A percentile compares a stretch with the other conserved stretches of the same genome.
These are phyloP conservation scores for Etheostoma spectabile DNA, from an alignment of 2,113 vertebrate genomes.

Conservation along the genomic window DNA sequence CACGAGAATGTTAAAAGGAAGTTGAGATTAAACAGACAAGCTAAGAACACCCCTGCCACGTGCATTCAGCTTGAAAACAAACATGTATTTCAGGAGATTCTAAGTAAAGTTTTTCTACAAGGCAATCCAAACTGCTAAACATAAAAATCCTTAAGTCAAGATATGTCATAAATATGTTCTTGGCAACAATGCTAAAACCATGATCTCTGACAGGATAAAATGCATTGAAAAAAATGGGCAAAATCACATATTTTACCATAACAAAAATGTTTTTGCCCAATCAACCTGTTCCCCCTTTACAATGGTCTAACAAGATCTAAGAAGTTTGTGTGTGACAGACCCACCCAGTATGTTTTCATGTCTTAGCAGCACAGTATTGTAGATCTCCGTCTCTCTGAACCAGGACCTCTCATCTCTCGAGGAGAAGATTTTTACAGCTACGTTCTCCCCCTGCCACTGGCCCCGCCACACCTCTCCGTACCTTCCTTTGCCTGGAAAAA, in stretches of 20 bases:
- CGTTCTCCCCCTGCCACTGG: constrained; percentile 88
- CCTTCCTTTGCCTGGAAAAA: constrained; percentile 83
- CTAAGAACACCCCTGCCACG: too few species aligned
- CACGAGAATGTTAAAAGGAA: neutral
- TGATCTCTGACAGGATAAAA: neutral
- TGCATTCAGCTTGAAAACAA: neutral
- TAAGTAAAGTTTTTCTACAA: neutral
- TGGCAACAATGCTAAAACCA: neutral
- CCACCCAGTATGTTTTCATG: constrained; percentile 88
- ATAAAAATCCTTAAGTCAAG: neutral
- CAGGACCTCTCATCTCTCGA: constrained; percentile 88
- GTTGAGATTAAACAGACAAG: neutral
- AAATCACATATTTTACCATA: neutral
- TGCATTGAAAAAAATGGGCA: neutral
- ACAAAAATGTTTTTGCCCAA: neutral
- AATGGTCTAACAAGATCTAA: neutral
- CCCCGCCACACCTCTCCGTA: constrained; percentile 89
- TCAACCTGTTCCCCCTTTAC: neutral
- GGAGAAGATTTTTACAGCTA: constrained; percentile 89
- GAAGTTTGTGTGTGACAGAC: neutral
- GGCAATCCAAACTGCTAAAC: neutral
- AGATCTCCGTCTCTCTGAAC: constrained; percentile 88
- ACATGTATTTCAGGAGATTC: neutral
- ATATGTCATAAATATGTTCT: neutral
- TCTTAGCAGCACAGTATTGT: constrained; percentile 87